These are phyloP conservation scores for Eudemis profundana DNA, from an alignment of 2,888 invertebrate species.

Conservation along the genomic window DNA sequence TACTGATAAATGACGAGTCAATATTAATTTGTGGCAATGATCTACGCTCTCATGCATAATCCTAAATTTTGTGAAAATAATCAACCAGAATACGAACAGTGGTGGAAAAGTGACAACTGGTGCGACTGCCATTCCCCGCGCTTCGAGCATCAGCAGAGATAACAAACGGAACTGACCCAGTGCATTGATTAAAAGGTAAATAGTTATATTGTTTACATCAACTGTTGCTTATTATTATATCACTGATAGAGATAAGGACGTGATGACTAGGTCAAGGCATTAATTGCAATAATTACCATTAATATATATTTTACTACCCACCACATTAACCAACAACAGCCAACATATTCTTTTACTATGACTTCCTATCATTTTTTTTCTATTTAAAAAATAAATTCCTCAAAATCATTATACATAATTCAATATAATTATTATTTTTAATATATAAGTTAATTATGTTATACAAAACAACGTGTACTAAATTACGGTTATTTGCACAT, in stretches of 20 bases:
- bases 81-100: constrained; percentile 75
- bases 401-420: no score
- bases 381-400: no score
- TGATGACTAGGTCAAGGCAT: constrained; percentile 20
- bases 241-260: constrained; percentile 10
- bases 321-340: no score
- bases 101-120: constrained; percentile 83
- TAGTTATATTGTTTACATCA: constrained; percentile 59
- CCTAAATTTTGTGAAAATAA: constrained; percentile 61
- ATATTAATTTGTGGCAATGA: constrained; percentile 81
- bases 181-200: constrained; percentile 77
- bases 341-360: no score
- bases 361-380: no score
- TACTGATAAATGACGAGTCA: constrained; percentile 74
- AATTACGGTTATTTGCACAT: constrained; percentile 9
- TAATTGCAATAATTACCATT: neutral
- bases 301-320: neutral
- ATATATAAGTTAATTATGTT: neutral
- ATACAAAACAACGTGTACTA: neutral
- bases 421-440: no score
- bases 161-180: constrained; percentile 65
- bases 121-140: constrained; percentile 80
- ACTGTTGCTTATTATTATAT: constrained; percentile 9
- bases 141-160: constrained; percentile 80
- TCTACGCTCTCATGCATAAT: constrained; percentile 79